These are phyloP conservation scores for Pammene fasciana DNA, from an alignment of 2,888 invertebrate genomes.

Conservation along the genomic window DNA sequence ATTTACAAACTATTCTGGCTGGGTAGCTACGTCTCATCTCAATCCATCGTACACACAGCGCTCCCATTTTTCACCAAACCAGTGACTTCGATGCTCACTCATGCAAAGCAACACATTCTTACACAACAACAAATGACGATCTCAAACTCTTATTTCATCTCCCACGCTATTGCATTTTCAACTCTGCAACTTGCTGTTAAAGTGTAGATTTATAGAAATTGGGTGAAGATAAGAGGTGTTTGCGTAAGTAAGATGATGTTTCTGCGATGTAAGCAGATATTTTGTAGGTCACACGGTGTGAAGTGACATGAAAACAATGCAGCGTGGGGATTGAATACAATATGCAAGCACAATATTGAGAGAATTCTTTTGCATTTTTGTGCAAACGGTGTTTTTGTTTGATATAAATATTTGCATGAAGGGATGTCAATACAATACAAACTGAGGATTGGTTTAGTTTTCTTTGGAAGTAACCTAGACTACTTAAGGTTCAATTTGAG, in stretches of 20 bases:
- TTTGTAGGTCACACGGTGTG: slow-evolving; percentile 36
- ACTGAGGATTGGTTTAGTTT: no score
- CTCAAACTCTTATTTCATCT: slow-evolving; percentile 9
- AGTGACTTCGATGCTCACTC: slow-evolving; percentile 18
- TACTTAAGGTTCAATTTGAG: no score
- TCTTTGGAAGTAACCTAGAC: no score
- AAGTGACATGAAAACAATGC: slow-evolving; percentile 35
- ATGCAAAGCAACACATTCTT: slow-evolving; percentile 22
- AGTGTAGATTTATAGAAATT: background rate
- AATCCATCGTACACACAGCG: slow-evolving; percentile 2
- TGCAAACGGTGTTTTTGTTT: background rate
- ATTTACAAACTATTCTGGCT: background rate
- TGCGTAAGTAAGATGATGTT: slow-evolving; percentile 16
- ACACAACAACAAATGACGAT: slow-evolving; percentile 3
- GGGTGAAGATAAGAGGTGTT: background rate
- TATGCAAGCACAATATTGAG: slow-evolving; percentile 10
- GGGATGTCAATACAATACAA: no score
- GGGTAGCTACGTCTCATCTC: background rate
- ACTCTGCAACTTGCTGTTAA: background rate
- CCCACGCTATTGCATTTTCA: background rate
- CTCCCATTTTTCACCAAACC: slow-evolving; percentile 24
- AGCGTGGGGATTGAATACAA: slow-evolving; percentile 22
- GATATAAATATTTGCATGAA: no score
- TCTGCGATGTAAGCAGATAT: slow-evolving; percentile 33
- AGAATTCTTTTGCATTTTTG: background rate